Percentiles rank a stretch among this genome's conserved stretches.
phyloP scores from a whole-genome alignment of 2,888 invertebrate species.

The Dendrolimus houi region DNA sequence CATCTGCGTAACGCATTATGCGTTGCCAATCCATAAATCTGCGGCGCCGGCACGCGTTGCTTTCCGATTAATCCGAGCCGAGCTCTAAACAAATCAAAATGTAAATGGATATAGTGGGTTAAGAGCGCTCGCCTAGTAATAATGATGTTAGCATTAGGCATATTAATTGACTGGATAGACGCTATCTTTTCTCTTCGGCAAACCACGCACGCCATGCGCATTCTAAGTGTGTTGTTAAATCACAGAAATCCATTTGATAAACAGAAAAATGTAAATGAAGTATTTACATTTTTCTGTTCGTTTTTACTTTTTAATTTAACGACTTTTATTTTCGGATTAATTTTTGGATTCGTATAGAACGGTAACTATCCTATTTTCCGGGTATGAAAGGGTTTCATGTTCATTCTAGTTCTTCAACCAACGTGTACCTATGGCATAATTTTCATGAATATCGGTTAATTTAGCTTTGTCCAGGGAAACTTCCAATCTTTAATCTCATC shows the following conservation, averaged over 20 bases:
- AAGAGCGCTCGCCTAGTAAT: conserved; percentile 72
- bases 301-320: too few species aligned
- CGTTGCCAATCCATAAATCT: conserved; percentile 49
- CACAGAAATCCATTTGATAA: background rate
- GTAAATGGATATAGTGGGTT: conserved; percentile 75
- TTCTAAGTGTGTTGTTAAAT: conserved; percentile 22
- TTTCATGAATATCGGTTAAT: too few species aligned
- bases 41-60: conserved; percentile 51
- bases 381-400: too few species aligned
- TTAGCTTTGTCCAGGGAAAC: too few species aligned
- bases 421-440: too few species aligned
- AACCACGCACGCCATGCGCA: conserved; percentile 44
- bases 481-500: too few species aligned
- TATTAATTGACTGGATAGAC: conserved; percentile 71
- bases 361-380: too few species aligned
- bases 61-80: conserved; percentile 67
- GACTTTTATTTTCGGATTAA: too few species aligned
- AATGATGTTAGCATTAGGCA: conserved; percentile 77
- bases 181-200: conserved; percentile 54
- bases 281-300: too few species aligned
- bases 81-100: conserved; percentile 74
- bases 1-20: conserved; percentile 17
- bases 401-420: too few species aligned
- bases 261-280: background rate
- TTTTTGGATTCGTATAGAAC: too few species aligned